Evolutionary conservation across 1,140 invertebrate species (phyloP), one percentile per base, ranked within the genome.

Genomic region (Brachionus plicatilis): DNA sequence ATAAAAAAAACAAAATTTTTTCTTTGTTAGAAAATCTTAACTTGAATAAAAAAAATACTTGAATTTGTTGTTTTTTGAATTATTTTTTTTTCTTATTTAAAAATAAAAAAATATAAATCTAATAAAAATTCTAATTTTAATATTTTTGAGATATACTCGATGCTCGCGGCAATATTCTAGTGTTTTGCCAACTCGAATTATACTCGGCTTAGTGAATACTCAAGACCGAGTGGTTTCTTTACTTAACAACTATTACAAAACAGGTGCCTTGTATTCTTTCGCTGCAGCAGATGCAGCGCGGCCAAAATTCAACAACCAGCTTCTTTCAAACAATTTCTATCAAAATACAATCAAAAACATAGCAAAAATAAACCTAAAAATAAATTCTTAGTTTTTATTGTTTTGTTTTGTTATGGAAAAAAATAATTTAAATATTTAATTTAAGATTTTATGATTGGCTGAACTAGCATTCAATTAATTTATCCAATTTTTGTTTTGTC

Each of bases 351-450:
- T 24, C 33, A 72, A 72, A 72, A 17, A 60, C n/a, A 72, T 47
- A 47, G 14, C 2, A 72, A 72, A 72, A 72, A 72, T 47, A 17
- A 43, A 68, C 29, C 66, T 37, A 68, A 68, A 68, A 68, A 68
- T 29, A 12, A 68, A 14, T 68, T 72, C 20, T 20, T 60, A 60
- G n/a, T 60, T 60, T 60, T 60, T 60, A 60, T 60, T 60, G 17
- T 45, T 72, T 41, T 72, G 41, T 43, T 43, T 72, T 20, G 37
- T 41, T 8, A n/a, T 37, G 5, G 14, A 37, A 33, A 17, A n/a
- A 41, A 9, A 72, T 17, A 72, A 72, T 43, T 72, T 72, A 72
- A 72, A 72, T 72, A 72, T 72, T 72, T 72, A 72, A 72, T 37
- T 68, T 37, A 33, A 68, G 66, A 72, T 72, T 72, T 72, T 72